phyloP scores from a whole-genome alignment of 1,140 invertebrate genomes.

The Aphelinus atriplicis region DNA sequence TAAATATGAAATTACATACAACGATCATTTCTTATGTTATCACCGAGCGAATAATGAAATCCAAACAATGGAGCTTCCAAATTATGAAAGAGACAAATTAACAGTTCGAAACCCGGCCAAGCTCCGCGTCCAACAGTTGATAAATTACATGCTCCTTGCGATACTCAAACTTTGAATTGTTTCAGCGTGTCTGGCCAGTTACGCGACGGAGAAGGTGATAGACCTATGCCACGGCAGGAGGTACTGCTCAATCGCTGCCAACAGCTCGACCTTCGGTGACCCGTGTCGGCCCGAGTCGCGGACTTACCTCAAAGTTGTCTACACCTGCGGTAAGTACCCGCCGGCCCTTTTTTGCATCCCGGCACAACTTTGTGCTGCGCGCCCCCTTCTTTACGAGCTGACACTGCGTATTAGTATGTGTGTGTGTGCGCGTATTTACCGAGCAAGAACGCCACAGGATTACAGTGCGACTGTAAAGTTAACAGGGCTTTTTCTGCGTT shows the following conservation, averaged over 20 bases:
- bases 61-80: too few relatives aligned
- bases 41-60: too few relatives aligned
- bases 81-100: too few relatives aligned
- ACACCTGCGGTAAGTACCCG: slow-evolving; percentile 88
- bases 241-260: slow-evolving; percentile 82
- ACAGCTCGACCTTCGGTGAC: slow-evolving; percentile 85
- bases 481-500: slow-evolving; percentile 3
- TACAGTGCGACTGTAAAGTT: slow-evolving; percentile 13
- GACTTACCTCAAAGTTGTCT: slow-evolving; percentile 91
- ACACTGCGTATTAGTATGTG: too few relatives aligned
- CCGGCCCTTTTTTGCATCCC: neutral
- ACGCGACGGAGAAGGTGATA: slow-evolving; percentile 89
- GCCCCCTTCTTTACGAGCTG: too few relatives aligned
- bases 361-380: neutral
- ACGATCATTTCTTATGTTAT: too few relatives aligned
- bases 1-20: too few relatives aligned
- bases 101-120: too few relatives aligned
- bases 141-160: too few relatives aligned
- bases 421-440: too few relatives aligned
- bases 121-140: too few relatives aligned
- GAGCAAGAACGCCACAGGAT: too few relatives aligned
- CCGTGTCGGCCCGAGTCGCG: slow-evolving; percentile 84
- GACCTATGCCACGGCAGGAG: slow-evolving; percentile 88
- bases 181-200: slow-evolving; percentile 86
- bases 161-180: neutral